Conservation (phyloP, 2,888 invertebrate genomes). For the Caenorhabditis japonica region DNA sequence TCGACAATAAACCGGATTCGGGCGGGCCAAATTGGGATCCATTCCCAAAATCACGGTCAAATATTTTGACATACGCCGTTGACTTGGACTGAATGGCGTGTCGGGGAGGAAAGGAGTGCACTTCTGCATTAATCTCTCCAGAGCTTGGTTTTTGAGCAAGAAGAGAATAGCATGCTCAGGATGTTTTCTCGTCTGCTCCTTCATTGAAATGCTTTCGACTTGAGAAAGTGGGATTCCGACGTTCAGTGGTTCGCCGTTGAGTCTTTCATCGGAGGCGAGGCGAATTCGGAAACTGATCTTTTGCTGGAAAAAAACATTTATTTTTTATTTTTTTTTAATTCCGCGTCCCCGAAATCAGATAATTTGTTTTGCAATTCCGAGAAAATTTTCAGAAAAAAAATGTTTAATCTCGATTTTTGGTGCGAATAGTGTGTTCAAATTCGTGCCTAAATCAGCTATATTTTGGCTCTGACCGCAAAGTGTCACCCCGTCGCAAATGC, state of each 20-base stretch:
- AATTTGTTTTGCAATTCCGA: not conserved
- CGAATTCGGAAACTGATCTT: slow-evolving; percentile 35
- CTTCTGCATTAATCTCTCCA: slow-evolving; percentile 8
- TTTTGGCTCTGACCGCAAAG: too few relatives aligned
- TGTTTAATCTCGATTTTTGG: too few relatives aligned
- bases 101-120: not conserved
- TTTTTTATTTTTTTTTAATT: too few relatives aligned
- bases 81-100: not conserved
- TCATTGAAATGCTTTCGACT: slow-evolving; percentile 30
- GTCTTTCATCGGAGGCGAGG: not conserved
- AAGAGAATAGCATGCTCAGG: slow-evolving; percentile 17
- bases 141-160: slow-evolving; percentile 4
- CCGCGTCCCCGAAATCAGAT: too few relatives aligned
- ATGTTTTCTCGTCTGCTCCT: slow-evolving; percentile 9
- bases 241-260: not conserved
- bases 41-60: slow-evolving; percentile 22
- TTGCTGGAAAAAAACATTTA: slow-evolving; percentile 23
- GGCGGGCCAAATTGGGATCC: not conserved
- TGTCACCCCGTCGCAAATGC: too few relatives aligned
- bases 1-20: slow-evolving; percentile 11
- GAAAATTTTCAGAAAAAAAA: too few relatives aligned
- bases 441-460: too few relatives aligned
- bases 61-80: slow-evolving; percentile 5
- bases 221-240: slow-evolving; percentile 28
- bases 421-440: too few relatives aligned